phyloP scores from a whole-genome alignment of 2,797 vertebrate species.

The Crax fasciolata region DNA sequence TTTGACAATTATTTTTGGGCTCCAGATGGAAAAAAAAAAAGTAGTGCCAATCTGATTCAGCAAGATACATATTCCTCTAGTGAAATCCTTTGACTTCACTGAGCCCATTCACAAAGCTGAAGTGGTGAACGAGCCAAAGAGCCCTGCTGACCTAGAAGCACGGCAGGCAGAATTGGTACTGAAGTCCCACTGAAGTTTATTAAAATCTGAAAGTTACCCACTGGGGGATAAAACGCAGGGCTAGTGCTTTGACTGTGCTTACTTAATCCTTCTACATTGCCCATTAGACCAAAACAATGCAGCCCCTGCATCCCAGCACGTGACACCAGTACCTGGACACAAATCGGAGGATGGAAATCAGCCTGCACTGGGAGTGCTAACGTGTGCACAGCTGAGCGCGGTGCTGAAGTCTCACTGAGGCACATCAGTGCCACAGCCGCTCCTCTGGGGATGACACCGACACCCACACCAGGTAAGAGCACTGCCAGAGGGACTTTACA shows the following conservation, averaged over 20 bases:
- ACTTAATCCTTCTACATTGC: not conserved
- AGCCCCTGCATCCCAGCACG: not conserved
- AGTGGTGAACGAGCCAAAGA: not conserved
- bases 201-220: not conserved
- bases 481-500: not conserved
- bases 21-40: conserved; percentile 39
- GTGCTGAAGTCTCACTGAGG: fast-evolving
- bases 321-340: not conserved
- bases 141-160: not conserved
- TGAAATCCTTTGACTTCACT: not conserved
- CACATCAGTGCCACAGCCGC: not conserved
- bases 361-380: not conserved
- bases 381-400: not conserved
- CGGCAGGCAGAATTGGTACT: not conserved
- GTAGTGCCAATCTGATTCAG: conserved; percentile 26
- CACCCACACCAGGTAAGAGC: not conserved
- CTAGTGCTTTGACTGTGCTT: not conserved
- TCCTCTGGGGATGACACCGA: not conserved
- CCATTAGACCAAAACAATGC: not conserved
- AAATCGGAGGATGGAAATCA: not conserved
- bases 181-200: not conserved
- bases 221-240: not conserved
- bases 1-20: conserved; percentile 44
- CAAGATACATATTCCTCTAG: not conserved
- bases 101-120: conserved; percentile 23